Conservation (phyloP, 2,797 vertebrate species). For the Anas capensis region DNA sequence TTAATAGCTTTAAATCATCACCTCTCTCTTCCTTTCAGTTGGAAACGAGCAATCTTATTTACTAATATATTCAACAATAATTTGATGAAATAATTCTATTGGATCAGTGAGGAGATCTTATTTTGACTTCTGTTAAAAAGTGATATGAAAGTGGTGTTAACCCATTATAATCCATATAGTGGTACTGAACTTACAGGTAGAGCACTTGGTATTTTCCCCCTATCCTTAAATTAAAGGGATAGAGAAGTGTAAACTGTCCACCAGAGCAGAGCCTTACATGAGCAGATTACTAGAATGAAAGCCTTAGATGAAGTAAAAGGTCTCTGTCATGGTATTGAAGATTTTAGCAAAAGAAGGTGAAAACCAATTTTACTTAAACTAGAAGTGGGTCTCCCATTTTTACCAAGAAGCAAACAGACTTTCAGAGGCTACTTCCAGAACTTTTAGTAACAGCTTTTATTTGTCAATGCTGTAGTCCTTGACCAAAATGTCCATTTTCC, state of each 20-base stretch:
- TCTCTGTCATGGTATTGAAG: background rate
- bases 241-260: background rate
- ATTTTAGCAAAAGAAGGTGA: background rate
- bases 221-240: background rate
- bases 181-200: background rate
- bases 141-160: background rate
- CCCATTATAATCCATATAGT: background rate
- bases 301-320: background rate
- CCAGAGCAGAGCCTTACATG: background rate
- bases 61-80: background rate
- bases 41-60: background rate
- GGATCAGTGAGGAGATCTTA: background rate
- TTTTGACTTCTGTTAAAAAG: background rate
- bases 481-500: background rate
- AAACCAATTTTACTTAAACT: background rate
- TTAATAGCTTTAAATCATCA: background rate
- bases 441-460: background rate
- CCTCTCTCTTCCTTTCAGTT: background rate
- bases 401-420: background rate
- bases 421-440: background rate
- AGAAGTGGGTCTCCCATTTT: conserved; percentile 1
- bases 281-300: conserved; percentile 23
- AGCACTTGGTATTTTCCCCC: background rate
- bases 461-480: background rate
- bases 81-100: background rate